Conservation (phyloP, 2,113 vertebrate species). For the Xenopus laevis region DNA sequence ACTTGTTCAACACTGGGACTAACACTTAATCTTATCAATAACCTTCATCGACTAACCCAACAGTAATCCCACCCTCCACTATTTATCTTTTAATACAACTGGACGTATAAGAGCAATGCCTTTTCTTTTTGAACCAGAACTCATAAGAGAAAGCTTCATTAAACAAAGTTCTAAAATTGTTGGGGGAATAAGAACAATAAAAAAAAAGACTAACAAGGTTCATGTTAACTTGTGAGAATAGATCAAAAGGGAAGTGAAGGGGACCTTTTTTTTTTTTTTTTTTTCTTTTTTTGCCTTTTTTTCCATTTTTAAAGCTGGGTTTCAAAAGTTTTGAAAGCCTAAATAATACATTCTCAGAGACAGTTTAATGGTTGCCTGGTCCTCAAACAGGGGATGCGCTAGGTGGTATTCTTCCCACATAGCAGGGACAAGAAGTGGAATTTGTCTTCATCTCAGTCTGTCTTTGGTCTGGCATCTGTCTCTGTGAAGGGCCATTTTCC, state of each 20-base stretch:
- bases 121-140: conserved; percentile 73
- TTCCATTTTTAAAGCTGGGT: conserved; percentile 74
- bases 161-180: conserved; percentile 76
- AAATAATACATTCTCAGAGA: conserved; percentile 88
- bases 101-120: conserved; percentile 80
- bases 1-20: conserved; percentile 79
- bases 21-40: conserved; percentile 69
- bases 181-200: conserved; percentile 67
- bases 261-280: conserved; percentile 56
- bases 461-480: conserved; percentile 83
- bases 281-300: conserved; percentile 51
- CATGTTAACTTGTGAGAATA: conserved; percentile 73
- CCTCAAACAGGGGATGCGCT: conserved; percentile 72
- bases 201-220: conserved; percentile 70
- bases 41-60: conserved; percentile 70
- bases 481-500: conserved; percentile 67
- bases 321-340: conserved; percentile 81
- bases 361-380: conserved; percentile 77
- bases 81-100: conserved; percentile 53
- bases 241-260: conserved; percentile 81
- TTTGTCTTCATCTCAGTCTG: conserved; percentile 71
- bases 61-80: conserved; percentile 66
- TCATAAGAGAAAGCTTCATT: conserved; percentile 80
- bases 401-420: conserved; percentile 72
- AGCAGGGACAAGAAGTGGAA: conserved; percentile 64